Conservation (phyloP, 1,140 invertebrate genomes). For the Pararge aegeria region DNA sequence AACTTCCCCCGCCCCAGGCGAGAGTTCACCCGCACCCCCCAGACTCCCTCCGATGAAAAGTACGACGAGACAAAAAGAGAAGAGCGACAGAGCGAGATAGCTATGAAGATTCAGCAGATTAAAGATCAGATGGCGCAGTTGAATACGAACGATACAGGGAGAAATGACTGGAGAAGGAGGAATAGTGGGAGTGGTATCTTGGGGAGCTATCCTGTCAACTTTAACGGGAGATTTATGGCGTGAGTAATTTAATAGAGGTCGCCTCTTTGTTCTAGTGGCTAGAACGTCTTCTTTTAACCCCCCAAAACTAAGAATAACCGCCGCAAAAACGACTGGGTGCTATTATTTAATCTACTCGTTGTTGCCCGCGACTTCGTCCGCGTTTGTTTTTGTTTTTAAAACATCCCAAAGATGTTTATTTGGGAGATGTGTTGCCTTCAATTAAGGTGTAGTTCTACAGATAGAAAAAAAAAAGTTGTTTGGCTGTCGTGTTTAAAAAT, state of each 20-base stretch:
- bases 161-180: slow-evolving; percentile 38
- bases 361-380: too few relatives aligned
- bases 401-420: too few relatives aligned
- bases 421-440: too few relatives aligned
- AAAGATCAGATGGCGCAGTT: slow-evolving; percentile 55
- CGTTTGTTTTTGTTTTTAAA: too few relatives aligned
- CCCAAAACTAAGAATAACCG: too few relatives aligned
- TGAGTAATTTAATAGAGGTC: slow-evolving; percentile 29
- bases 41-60: slow-evolving; percentile 32
- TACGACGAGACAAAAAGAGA: slow-evolving; percentile 27
- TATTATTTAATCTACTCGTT: too few relatives aligned
- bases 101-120: slow-evolving; percentile 58
- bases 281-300: too few relatives aligned
- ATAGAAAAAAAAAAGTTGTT: too few relatives aligned
- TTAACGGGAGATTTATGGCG: slow-evolving; percentile 39
- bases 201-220: slow-evolving; percentile 47
- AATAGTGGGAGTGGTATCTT: slow-evolving; percentile 54
- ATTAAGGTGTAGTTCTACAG: too few relatives aligned
- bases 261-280: too few relatives aligned
- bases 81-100: slow-evolving; percentile 39
- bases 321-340: too few relatives aligned
- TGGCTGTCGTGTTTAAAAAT: too few relatives aligned
- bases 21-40: slow-evolving; percentile 38
- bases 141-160: slow-evolving; percentile 35
- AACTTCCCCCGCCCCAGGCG: slow-evolving; percentile 30